Evolutionary conservation across 2,888 invertebrate species (phyloP), one percentile per base, ranked within the genome.

Genomic region (Tiphia femorata): DNA sequence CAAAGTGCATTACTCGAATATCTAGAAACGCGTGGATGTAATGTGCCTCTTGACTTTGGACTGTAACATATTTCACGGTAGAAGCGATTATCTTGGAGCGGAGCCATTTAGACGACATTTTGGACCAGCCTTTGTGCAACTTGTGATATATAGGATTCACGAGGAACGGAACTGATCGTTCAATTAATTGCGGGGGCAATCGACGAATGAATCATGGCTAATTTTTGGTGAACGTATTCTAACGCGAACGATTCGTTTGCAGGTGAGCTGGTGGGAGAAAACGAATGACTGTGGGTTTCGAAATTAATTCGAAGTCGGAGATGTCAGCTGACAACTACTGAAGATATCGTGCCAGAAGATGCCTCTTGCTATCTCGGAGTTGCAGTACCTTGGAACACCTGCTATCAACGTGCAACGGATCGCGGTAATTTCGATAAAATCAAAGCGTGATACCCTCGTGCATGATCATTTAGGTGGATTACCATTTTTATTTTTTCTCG

Each of bases 361-460:
- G 10, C 10, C 30, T 30, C 30, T 4, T 3, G 30, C 10, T 33
- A 33, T n/a, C 8, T 8, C 12, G 1, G 4, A 14, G 33, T 14
- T 33, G 12, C 12, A n/a, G n/a, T n/a, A n/a, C n/a, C n/a, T n/a
- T n/a, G n/a, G n/a, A n/a, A n/a, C n/a, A 33, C 33, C 33, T 2
- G 33, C 12, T 14, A 12, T 33, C 8, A 4, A 33, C 2, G 12
- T 3, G 33, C 33, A 33, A 33, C 12, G 14, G 33, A 33, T 14
- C 8, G 33, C 12, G 62, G 62, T 62, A 62, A 62, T 41, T 60
- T 58, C 16, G 40, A 33, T 43, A 61, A 49, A 61, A 50, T 42
- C 47, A 58, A 42, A 49, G 14, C 48, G 21, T 58, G 49, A 51
- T 12, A 46, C 47, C 56, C 33, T 47, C 20, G n/a, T 30, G 30